These are phyloP conservation scores for Platyscapa corneri DNA, from an alignment of 1,140 invertebrate species.

Conservation along the genomic window DNA sequence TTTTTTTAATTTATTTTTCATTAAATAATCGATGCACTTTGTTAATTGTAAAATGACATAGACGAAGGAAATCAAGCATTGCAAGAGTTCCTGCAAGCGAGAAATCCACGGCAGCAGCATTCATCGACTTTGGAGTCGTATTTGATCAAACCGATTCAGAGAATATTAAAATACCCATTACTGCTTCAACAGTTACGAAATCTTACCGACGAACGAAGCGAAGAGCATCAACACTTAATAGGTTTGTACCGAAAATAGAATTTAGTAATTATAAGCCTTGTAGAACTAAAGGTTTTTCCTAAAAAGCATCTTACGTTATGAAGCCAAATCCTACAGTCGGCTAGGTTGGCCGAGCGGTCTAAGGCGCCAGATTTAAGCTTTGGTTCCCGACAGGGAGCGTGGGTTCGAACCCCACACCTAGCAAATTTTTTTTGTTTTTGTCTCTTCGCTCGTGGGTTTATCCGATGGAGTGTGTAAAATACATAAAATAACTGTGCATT, in stretches of 20 bases:
- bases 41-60: conserved; percentile 61
- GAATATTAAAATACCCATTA: conserved; percentile 98
- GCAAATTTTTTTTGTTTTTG: conserved; percentile 61
- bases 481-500: not conserved
- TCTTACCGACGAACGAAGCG: conserved; percentile 92
- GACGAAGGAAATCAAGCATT: conserved; percentile 96
- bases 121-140: conserved; percentile 97
- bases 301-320: not conserved
- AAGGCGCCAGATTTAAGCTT: conserved; percentile 77
- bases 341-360: conserved; percentile 76
- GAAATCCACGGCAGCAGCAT: conserved; percentile 96
- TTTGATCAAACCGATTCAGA: conserved; percentile 98
- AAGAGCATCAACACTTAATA: conserved; percentile 94
- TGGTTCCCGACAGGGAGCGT: conserved; percentile 76
- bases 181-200: conserved; percentile 95
- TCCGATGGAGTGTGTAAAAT: too few species aligned
- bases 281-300: too few species aligned
- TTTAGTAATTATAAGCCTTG: not conserved
- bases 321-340: conserved; percentile 16
- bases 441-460: not conserved
- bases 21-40: not conserved
- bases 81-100: conserved; percentile 93
- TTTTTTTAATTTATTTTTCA: not conserved
- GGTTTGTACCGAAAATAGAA: conserved; percentile 73
- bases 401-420: conserved; percentile 77